Conservation (phyloP, 2,797 vertebrate genomes). For the Taeniopygia guttata region DNA sequence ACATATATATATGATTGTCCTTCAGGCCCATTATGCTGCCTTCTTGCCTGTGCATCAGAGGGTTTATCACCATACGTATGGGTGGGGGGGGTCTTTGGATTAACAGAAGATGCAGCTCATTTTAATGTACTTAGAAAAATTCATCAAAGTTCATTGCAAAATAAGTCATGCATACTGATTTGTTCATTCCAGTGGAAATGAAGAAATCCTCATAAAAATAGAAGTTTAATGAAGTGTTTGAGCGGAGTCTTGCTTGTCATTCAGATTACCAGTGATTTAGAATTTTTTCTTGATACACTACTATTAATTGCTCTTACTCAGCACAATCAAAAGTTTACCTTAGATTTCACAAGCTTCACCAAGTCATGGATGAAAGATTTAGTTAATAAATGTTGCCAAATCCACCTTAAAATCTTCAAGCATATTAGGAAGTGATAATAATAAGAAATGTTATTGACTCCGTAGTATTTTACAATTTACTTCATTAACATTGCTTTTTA, state of each 20-base stretch:
- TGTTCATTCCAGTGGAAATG: slow-evolving; percentile 81
- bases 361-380: slow-evolving; percentile 6
- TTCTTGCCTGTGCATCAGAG: slow-evolving; percentile 74
- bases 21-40: slow-evolving; percentile 75
- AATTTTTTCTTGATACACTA: slow-evolving; percentile 58
- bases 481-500: slow-evolving; percentile 38
- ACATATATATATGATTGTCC: slow-evolving; percentile 77
- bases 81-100: slow-evolving; percentile 48
- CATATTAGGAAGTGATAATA: background rate
- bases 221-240: slow-evolving; percentile 82
- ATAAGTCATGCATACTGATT: slow-evolving; percentile 78
- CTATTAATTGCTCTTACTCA: slow-evolving; percentile 73
- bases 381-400: slow-evolving; percentile 21
- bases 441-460: background rate
- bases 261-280: slow-evolving; percentile 73
- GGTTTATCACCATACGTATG: slow-evolving; percentile 72
- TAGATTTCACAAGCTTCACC: slow-evolving; percentile 45
- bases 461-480: slow-evolving; percentile 29
- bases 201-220: slow-evolving; percentile 81
- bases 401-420: slow-evolving; percentile 16
- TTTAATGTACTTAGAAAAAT: slow-evolving; percentile 81
- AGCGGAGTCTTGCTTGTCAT: slow-evolving; percentile 72
- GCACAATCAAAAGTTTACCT: slow-evolving; percentile 71
- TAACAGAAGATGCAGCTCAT: slow-evolving; percentile 76
- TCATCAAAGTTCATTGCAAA: slow-evolving; percentile 81